These are phyloP conservation scores for Fopius arisanus DNA, from an alignment of 1,140 invertebrate genomes.

Conservation along the genomic window DNA sequence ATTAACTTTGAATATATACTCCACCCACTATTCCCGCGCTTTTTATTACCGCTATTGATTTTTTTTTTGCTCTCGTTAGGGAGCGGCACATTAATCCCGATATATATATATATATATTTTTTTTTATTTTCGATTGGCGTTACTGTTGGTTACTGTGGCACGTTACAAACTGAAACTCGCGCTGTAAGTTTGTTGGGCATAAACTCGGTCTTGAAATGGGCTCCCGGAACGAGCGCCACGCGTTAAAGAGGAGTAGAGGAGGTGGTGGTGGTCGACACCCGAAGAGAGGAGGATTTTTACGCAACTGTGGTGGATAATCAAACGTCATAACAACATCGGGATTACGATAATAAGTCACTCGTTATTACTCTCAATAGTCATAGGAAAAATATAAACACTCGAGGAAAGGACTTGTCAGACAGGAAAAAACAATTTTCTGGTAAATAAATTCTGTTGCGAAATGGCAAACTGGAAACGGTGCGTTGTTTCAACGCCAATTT, in stretches of 20 bases:
- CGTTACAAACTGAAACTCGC: conserved; percentile 21
- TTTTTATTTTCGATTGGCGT: not conserved
- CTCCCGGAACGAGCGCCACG: conserved; percentile 12
- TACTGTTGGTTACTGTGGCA: not conserved
- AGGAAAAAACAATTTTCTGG: too few relatives aligned
- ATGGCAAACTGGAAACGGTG: too few relatives aligned
- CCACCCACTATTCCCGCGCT: not conserved
- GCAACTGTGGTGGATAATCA: conserved; percentile 8
- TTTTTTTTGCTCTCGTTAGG: not conserved
- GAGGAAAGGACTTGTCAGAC: too few relatives aligned
- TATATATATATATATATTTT: too few relatives aligned
- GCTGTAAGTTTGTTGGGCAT: conserved; percentile 27
- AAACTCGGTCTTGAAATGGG: conserved; percentile 28
- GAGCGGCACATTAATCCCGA: too few relatives aligned
- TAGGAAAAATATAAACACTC: not conserved
- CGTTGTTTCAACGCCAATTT: too few relatives aligned
- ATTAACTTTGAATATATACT: too few relatives aligned
- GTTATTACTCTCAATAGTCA: not conserved
- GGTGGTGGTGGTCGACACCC: conserved; percentile 16
- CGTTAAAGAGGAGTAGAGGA: conserved; percentile 27
- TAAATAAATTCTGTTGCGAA: too few relatives aligned
- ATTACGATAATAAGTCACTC: not conserved
- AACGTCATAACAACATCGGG: not conserved
- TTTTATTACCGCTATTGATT: not conserved
- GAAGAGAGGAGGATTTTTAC: conserved; percentile 19